phyloP scores from a whole-genome alignment of 2,113 vertebrate species.

The Xenus cinereus region DNA sequence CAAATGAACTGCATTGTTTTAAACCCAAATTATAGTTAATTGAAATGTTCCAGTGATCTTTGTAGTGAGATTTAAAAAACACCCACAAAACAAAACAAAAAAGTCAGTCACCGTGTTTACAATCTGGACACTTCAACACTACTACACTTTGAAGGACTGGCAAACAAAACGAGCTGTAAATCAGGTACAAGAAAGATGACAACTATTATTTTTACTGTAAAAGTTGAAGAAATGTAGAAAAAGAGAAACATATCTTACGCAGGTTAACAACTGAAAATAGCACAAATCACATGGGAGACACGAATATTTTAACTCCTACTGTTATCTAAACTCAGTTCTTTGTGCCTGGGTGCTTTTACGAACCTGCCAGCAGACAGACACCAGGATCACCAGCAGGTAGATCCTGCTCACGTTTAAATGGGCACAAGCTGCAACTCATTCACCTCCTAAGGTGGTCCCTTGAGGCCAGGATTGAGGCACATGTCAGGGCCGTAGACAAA shows the following conservation, averaged over 20 bases:
- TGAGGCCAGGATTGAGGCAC: constrained; percentile 34
- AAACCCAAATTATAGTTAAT: background rate
- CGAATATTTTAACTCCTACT: background rate
- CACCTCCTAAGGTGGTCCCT: constrained; percentile 53
- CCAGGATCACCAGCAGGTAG: background rate
- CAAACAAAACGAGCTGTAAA: background rate
- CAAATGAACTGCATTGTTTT: background rate
- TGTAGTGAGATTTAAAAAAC: background rate
- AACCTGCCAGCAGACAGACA: background rate
- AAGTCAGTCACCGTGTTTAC: background rate
- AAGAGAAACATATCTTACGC: background rate
- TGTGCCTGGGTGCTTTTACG: background rate
- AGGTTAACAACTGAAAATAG: background rate
- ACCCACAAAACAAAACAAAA: background rate
- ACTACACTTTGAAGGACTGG: background rate
- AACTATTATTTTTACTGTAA: background rate
- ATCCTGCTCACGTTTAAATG: background rate
- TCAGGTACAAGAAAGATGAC: background rate
- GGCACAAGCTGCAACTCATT: constrained; percentile 50
- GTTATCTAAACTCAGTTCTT: background rate
- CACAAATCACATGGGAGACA: background rate
- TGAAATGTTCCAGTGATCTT: background rate
- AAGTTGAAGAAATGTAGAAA: background rate
- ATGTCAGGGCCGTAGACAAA: constrained; percentile 13
- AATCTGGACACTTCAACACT: background rate